These are phyloP conservation scores for Eutrigla gurnardus DNA, from an alignment of 2,797 vertebrate genomes.

Conservation along the genomic window DNA sequence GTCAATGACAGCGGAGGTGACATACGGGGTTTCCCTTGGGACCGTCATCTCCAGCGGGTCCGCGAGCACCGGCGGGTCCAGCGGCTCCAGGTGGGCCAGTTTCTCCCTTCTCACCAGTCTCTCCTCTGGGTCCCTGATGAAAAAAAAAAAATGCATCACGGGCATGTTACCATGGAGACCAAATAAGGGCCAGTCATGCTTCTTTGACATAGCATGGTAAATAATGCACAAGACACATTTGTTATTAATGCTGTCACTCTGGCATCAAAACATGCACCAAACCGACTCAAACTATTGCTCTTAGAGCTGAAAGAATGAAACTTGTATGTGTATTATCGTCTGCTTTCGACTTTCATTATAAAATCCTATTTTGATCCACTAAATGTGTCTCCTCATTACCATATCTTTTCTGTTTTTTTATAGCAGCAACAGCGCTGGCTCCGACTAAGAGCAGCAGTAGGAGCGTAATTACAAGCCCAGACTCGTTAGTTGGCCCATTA, in stretches of 20 bases:
- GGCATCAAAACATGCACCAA: conserved; percentile 5
- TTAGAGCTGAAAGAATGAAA: background rate
- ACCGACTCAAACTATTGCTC: background rate
- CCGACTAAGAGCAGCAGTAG: conserved; percentile 54
- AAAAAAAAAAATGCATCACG: conserved; percentile 15
- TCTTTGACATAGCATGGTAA: conserved; percentile 21
- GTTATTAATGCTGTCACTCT: conserved; percentile 30
- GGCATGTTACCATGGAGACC: conserved; percentile 26
- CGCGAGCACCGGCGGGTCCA: conserved; percentile 93
- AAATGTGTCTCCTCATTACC: conserved; percentile 7
- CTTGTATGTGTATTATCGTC: background rate
- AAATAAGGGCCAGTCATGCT: background rate
- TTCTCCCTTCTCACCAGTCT: conserved; percentile 97
- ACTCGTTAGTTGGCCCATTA: conserved; percentile 66
- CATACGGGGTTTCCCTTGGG: conserved; percentile 98
- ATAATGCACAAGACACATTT: conserved; percentile 12
- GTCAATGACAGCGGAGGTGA: conserved; percentile 47
- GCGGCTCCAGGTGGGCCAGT: conserved; percentile 95
- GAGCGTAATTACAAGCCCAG: conserved; percentile 55
- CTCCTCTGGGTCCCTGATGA: conserved; percentile 93
- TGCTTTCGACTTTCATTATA: background rate
- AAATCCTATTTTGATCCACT: conserved; percentile 19
- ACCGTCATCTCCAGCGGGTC: conserved; percentile 95
- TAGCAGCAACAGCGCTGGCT: conserved; percentile 33
- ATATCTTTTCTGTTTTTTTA: conserved; percentile 17